Base-by-base conservation (phyloP, 1,140 invertebrate species). In the Brachionus angularis region DNA sequence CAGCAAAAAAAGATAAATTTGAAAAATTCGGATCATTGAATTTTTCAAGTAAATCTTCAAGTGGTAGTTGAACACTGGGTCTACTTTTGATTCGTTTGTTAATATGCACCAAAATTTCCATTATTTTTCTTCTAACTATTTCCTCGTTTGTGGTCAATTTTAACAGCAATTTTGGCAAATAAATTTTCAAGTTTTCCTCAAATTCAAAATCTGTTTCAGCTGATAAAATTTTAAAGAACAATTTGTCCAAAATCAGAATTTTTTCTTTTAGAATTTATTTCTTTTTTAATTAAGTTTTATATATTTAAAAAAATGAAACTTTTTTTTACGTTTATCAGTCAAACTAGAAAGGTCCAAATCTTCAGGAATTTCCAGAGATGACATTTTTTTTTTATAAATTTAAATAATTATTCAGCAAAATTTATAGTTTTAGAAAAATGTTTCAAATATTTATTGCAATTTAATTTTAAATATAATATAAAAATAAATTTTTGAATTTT, bases 61-160 rank as follows among this genome's bases (percentile, higher is more conserved):
- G 87, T 3, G 92, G 91, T 25, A 95, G 81, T 78, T 91, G 89
- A 1, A 96, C 88, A 76, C 86, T 85, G 5, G 88, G 86, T 46
- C 91, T 83, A 74, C 88, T 91, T 79, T 92, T 93, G 18, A 94
- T 83, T 71, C 91, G 83, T 77, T 90, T 90, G 79, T 93, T 95
- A 25, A 96, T 88, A 79, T 96, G 93, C 61, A 92, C 88, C 21
- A 95, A 79, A n/a, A 95, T 82, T 79, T 95, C 91, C 87, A 95
- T 91, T 7, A 95, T 89, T 87, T 91, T 81, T 8, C 67, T 89
- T 44, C 89, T 83, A 12, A 94, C 90, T 75, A 86, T 86, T 81
- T 93, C 91, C 80, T 91, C 86, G 16, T 86, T 85, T 39, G 90
- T 93, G 47, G 89, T 88, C 18, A 95, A 82, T 81, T 93, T 94